Percentiles rank a stretch among this genome's conserved stretches.
Conservation (phyloP, 2,888 invertebrate genomes). For the Charanyca ferruginea region DNA sequence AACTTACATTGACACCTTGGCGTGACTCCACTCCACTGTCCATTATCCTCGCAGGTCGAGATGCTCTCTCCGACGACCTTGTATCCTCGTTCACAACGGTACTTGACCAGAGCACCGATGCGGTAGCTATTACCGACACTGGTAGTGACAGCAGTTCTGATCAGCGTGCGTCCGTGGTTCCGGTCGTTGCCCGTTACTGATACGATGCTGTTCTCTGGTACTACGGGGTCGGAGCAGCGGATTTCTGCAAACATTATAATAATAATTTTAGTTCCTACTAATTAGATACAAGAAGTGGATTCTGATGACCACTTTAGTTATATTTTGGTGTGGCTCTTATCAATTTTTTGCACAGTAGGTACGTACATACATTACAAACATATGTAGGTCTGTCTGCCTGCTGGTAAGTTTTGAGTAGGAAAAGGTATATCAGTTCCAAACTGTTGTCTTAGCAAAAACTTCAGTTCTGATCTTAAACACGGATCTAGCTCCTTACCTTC, state of each 20-base stretch:
- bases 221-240: conserved; percentile 95
- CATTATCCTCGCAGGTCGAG: conserved; percentile 96
- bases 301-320: not conserved
- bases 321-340: too few relatives aligned
- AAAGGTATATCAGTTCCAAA: not conserved
- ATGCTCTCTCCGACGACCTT: conserved; percentile 96
- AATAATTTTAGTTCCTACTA: not conserved
- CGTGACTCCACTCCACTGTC: conserved; percentile 96
- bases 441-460: too few relatives aligned
- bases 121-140: conserved; percentile 95
- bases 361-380: not conserved
- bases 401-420: not conserved
- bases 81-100: conserved; percentile 97
- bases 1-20: conserved; percentile 96
- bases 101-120: conserved; percentile 96
- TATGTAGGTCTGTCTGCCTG: too few relatives aligned
- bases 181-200: conserved; percentile 98
- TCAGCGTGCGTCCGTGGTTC: conserved; percentile 96
- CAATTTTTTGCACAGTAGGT: too few relatives aligned
- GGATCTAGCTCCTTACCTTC: conserved; percentile 91
- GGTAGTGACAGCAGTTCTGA: conserved; percentile 93
- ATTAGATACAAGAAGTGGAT: not conserved
- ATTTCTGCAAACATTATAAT: conserved; percentile 92
- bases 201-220: conserved; percentile 96
- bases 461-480: not conserved